Evolutionary conservation across 2,888 invertebrate genomes (phyloP).

Genomic region (Pelosia muscerda): DNA sequence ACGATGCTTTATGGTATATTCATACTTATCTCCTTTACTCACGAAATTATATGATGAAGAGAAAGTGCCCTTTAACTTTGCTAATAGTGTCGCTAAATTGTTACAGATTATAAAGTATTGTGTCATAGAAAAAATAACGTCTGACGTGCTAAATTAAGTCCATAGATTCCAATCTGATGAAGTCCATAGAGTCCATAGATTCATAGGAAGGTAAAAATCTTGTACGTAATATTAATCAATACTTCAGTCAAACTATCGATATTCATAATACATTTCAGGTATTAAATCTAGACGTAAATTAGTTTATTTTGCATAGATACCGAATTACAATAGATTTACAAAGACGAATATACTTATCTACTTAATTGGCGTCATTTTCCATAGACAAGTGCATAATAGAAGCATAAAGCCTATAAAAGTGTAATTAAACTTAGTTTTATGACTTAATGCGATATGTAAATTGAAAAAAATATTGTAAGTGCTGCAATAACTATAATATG

Average conservation of each 20-base stretch:
- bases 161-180: too few relatives aligned
- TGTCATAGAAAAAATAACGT: too few relatives aligned
- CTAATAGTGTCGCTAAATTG: too few relatives aligned
- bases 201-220: too few relatives aligned
- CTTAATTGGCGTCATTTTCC: too few relatives aligned
- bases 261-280: background rate
- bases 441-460: slow-evolving; percentile 1
- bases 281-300: background rate
- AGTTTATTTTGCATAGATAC: too few relatives aligned
- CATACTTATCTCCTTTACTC: background rate
- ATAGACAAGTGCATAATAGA: background rate
- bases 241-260: too few relatives aligned
- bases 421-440: slow-evolving; percentile 1
- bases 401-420: background rate
- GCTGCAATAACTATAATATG: slow-evolving; percentile 22
- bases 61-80: background rate
- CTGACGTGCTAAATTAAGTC: too few relatives aligned
- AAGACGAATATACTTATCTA: too few relatives aligned
- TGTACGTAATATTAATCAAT: too few relatives aligned
- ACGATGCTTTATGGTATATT: background rate
- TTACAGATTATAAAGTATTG: too few relatives aligned
- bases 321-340: background rate
- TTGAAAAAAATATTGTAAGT: slow-evolving; percentile 1
- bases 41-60: background rate
- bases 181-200: too few relatives aligned